Conservation (phyloP, 2,113 vertebrate genomes). For the Campylomormyrus numenius region DNA sequence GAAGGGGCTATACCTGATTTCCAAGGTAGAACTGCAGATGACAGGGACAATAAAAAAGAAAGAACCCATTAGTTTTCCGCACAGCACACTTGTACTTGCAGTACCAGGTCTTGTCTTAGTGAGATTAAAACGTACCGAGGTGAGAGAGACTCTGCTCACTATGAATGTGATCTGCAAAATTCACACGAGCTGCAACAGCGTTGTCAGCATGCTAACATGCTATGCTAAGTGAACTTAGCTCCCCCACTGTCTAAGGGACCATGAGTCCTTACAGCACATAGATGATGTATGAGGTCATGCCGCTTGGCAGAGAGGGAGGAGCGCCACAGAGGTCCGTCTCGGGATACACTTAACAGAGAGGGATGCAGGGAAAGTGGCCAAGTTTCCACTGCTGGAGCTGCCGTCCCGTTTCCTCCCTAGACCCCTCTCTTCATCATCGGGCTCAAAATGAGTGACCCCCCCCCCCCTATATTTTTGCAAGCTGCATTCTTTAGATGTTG, state of each 20-base stretch:
- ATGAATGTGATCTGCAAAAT: neutral
- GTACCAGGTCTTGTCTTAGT: neutral
- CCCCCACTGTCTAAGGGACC: neutral
- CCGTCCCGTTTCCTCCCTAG: constrained; percentile 1
- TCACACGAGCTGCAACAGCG: neutral
- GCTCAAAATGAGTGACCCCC: constrained; percentile 4
- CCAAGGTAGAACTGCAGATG: constrained; percentile 98
- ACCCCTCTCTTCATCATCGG: constrained; percentile 6
- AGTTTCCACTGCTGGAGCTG: constrained; percentile 30
- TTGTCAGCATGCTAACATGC: neutral
- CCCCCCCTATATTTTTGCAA: neutral
- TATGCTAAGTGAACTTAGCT: neutral
- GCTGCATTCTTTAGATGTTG: neutral
- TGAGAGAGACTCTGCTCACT: neutral
- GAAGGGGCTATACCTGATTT: constrained; percentile 88
- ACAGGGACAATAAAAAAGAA: constrained; percentile 74
- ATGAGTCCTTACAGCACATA: constrained; percentile 9
- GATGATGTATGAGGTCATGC: constrained; percentile 28
- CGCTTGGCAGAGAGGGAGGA: constrained; percentile 20
- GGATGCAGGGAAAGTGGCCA: constrained; percentile 26
- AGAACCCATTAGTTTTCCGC: constrained; percentile 58
- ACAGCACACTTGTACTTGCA: constrained; percentile 1
- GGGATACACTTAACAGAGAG: constrained; percentile 21
- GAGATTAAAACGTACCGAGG: neutral
- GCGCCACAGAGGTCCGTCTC: constrained; percentile 19